Conservation (phyloP, 2,888 invertebrate genomes). For the Drosophila subsilvestris region DNA sequence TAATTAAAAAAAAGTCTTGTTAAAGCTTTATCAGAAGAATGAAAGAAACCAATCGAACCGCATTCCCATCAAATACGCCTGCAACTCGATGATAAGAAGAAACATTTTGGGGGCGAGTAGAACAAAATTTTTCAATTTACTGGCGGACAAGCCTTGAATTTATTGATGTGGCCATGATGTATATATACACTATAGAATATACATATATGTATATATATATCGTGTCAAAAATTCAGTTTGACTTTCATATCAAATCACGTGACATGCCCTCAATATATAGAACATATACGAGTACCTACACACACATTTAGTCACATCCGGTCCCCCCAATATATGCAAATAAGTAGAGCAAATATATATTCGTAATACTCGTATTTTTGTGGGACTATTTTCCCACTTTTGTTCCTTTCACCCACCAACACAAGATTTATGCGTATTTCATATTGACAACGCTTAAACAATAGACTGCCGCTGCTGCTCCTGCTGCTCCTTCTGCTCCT, state of each 20-base stretch:
- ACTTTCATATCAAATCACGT: conserved; percentile 67
- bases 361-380: not conserved
- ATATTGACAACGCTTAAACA: conserved; percentile 73
- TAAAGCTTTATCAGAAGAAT: conserved; percentile 41
- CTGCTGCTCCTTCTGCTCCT: not conserved
- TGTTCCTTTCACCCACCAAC: conserved; percentile 10
- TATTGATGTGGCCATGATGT: conserved; percentile 27
- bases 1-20: conserved; percentile 69
- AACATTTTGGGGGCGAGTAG: conserved; percentile 11
- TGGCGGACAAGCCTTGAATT: too few species aligned
- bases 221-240: conserved; percentile 65
- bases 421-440: conserved; percentile 66
- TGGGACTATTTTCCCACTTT: too few species aligned
- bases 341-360: conserved; percentile 67
- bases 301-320: conserved; percentile 59
- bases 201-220: conserved; percentile 44
- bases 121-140: too few species aligned
- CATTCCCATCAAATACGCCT: conserved; percentile 52
- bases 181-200: too few species aligned
- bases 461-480: conserved; percentile 55
- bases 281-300: conserved; percentile 3
- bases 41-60: conserved; percentile 50
- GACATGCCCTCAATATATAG: conserved; percentile 54
- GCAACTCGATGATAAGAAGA: conserved; percentile 34
- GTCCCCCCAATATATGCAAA: conserved; percentile 74